Base-by-base conservation (phyloP, 2,888 invertebrate genomes). In the Troides helena region DNA sequence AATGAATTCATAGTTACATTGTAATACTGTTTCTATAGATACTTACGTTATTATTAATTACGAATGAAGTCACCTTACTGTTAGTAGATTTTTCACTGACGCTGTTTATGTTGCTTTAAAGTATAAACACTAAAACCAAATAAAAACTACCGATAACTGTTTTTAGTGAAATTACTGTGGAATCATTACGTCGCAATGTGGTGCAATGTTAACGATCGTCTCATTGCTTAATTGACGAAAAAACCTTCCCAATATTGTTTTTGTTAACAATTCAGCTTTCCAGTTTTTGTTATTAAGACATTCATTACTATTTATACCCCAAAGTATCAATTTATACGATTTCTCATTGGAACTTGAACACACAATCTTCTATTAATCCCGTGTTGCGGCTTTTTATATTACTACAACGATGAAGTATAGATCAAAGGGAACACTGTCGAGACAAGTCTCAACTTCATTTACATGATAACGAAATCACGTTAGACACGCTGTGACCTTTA, bases 381-480 rank as follows among this genome's bases (percentile, higher is more conserved):
- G 18, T 18, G 17, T 50, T 12, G 50, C 50, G 12, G 18, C 50
- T 50, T 18, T 18, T 17, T 18, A 4, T 50, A 18, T 50, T 18
- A 17, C 10, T 50, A 50, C 50, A 18, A 14, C 18, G 18, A 50
- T 18, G 18, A 57, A 8, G 57, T 57, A 57, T 6, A n/a, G n/a
- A 21, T 57, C 57, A 57, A 57, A 57, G 57, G 50, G 21, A 21
- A 57, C n/a, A 57, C 10, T 57, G 21, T 0, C 23, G 21, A 6
- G 57, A 57, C 21, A 5, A 21, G 21, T 57, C 57, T n/a, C 50
- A 14, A 50, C 50, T 50, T 68, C 71, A 74, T 74, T 73, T 72
- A 57, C n/a, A 57, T 74, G 60, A 70, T 69, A 68, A 62, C 57
- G 21, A 57, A 57, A 23, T 57, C 57, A 57, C n/a, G n/a, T 57